phyloP scores from a whole-genome alignment of 2,797 vertebrate genomes.

The Catharus ustulatus region DNA sequence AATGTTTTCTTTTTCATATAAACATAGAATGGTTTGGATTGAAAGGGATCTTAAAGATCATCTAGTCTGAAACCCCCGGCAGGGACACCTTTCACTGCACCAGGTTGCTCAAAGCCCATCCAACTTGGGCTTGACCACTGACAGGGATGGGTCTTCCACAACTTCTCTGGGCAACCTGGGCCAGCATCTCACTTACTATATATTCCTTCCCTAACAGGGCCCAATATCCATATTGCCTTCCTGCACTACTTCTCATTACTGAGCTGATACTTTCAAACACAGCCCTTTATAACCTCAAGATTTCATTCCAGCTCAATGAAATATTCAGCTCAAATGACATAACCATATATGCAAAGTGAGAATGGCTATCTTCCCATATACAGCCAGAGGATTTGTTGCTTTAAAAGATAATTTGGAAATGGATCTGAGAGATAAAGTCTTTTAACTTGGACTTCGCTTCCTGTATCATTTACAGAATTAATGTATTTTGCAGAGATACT shows the following conservation, averaged over 20 bases:
- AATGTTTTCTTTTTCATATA: not conserved
- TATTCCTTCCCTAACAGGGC: not conserved
- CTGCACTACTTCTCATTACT: not conserved
- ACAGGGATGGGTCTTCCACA: not conserved
- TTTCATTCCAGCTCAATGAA: not conserved
- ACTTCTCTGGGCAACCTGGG: not conserved
- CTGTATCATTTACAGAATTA: not conserved
- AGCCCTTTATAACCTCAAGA: not conserved
- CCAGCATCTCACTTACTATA: not conserved
- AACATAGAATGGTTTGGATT: not conserved
- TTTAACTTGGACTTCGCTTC: not conserved
- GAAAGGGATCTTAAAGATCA: not conserved
- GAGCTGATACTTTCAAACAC: not conserved
- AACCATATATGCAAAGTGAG: not conserved
- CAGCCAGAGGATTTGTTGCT: not conserved
- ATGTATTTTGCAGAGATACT: not conserved
- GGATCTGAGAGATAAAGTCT: not conserved
- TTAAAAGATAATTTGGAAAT: slow-evolving; percentile 12
- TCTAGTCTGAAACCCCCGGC: fast-evolving
- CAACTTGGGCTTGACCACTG: not conserved
- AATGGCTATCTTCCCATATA: not conserved
- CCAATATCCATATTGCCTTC: not conserved
- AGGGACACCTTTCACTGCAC: not conserved
- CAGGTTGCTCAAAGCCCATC: not conserved
- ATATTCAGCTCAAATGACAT: not conserved